Percentiles rank a stretch among this genome's conserved stretches.
phyloP scores from a whole-genome alignment of 2,888 invertebrate genomes.

The Metallyticus violacea region DNA sequence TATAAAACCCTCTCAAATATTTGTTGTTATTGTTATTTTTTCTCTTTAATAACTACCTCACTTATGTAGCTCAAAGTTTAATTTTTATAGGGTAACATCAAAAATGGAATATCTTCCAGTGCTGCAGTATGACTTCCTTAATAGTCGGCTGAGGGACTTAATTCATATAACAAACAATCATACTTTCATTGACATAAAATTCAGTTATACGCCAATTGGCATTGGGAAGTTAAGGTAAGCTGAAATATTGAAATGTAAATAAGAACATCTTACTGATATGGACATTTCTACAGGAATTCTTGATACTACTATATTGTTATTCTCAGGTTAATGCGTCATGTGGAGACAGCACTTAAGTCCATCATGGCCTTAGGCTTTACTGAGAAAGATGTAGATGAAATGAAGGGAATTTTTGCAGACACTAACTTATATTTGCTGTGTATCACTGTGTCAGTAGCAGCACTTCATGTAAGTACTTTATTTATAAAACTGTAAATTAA shows the following conservation, averaged over 20 bases:
- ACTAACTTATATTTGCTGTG: conserved; percentile 90
- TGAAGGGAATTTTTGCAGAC: conserved; percentile 93
- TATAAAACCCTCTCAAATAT: too few relatives aligned
- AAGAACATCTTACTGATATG: background rate
- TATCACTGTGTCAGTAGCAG: conserved; percentile 85
- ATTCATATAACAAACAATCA: conserved; percentile 61
- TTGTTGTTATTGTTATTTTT: too few relatives aligned
- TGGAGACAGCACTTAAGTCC: conserved; percentile 69
- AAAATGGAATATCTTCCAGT: conserved; percentile 75
- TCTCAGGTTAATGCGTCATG: conserved; percentile 67
- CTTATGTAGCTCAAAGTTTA: too few relatives aligned
- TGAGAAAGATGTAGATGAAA: conserved; percentile 92
- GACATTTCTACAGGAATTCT: background rate
- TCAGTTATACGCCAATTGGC: conserved; percentile 71
- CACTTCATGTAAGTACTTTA: conserved; percentile 89
- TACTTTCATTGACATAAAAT: conserved; percentile 61
- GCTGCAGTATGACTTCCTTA: conserved; percentile 77
- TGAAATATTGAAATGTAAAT: background rate
- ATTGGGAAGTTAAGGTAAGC: conserved; percentile 55
- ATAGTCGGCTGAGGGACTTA: conserved; percentile 74
- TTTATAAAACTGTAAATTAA: too few relatives aligned
- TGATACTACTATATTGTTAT: background rate
- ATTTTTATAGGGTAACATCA: conserved; percentile 55
- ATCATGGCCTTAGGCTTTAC: conserved; percentile 79
- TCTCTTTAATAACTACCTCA: too few relatives aligned